Percentiles rank a stretch among this genome's conserved stretches.
Evolutionary conservation across 2,113 vertebrate genomes (phyloP).

Genomic region (Alligator sinensis): DNA sequence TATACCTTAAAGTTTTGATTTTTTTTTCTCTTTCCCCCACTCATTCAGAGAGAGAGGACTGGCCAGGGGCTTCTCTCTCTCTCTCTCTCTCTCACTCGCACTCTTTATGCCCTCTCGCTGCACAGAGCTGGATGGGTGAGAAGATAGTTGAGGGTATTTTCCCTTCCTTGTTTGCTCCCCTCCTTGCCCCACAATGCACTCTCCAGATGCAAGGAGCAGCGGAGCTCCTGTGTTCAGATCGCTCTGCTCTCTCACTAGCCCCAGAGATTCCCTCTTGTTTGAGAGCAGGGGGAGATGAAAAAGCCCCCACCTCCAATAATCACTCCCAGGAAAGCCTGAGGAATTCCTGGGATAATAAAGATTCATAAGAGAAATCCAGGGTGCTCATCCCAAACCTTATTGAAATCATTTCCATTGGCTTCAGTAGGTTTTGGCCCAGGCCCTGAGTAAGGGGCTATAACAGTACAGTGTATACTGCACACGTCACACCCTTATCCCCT

Average conservation of each 20-base stretch:
- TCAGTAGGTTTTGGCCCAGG: background rate
- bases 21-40: conserved; percentile 40
- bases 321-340: background rate
- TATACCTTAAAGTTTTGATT: conserved; percentile 84
- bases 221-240: background rate
- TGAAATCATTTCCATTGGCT: conserved; percentile 27
- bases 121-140: too few relatives aligned
- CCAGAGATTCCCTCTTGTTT: background rate
- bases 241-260: background rate
- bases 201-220: background rate
- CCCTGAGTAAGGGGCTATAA: background rate
- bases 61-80: background rate
- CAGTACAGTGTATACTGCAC: background rate
- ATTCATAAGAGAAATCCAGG: background rate
- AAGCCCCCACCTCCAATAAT: background rate
- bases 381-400: background rate
- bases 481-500: background rate
- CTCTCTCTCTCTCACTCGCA: background rate
- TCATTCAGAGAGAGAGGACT: conserved; percentile 35
- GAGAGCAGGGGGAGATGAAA: background rate
- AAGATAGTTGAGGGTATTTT: background rate
- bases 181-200: fast-evolving
- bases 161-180: background rate
- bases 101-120: background rate
- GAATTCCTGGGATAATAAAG: background rate